Evolutionary conservation across 2,888 invertebrate genomes (phyloP).

Genomic region (Abscondita cerata): DNA sequence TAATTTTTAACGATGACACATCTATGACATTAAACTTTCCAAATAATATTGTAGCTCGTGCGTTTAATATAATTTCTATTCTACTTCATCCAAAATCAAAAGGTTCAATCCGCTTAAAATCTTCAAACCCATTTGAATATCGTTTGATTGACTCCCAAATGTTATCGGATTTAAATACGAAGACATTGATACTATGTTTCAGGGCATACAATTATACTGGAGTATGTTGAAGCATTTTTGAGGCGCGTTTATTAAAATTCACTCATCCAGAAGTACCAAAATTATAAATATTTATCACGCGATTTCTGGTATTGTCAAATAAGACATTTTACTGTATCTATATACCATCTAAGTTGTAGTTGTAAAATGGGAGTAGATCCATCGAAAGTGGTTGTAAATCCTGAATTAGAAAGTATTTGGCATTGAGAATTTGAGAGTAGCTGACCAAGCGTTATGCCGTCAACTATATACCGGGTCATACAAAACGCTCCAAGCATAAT

Average conservation of each 20-base stretch:
- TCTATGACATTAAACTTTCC: too few relatives aligned
- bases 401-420: slow-evolving; percentile 65
- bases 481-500: slow-evolving; percentile 64
- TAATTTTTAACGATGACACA: too few relatives aligned
- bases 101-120: neutral
- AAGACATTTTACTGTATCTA: neutral
- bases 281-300: neutral
- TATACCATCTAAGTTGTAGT: neutral
- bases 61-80: neutral
- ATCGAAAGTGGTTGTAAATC: slow-evolving; percentile 30
- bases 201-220: neutral
- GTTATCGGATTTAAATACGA: neutral
- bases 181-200: neutral
- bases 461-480: slow-evolving; percentile 70
- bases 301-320: neutral
- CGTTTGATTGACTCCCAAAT: neutral
- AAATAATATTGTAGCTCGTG: neutral
- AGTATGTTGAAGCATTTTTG: neutral
- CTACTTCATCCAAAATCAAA: neutral
- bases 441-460: slow-evolving; percentile 74
- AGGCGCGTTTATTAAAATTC: neutral
- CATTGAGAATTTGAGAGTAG: slow-evolving; percentile 69
- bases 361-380: neutral
- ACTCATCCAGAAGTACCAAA: neutral
- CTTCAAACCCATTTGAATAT: neutral